A percentile compares a stretch with the other conserved stretches of the same genome.
phyloP scores from a whole-genome alignment of 2,888 invertebrate species.

The Escarpia spicata region DNA sequence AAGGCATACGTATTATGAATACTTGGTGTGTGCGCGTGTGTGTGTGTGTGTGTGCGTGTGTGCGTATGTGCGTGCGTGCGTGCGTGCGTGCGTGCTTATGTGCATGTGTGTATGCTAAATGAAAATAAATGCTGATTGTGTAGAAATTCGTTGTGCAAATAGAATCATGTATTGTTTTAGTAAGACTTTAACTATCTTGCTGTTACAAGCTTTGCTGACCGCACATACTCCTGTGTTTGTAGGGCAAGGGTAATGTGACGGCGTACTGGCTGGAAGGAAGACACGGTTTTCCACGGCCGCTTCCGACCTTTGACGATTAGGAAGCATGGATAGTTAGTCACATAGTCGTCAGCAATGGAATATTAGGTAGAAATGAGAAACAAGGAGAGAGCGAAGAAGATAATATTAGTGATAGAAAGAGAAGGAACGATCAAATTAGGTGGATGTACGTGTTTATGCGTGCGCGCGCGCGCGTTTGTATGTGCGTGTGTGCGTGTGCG shows the following conservation, averaged over 20 bases:
- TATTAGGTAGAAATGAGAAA: neutral
- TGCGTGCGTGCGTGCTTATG: no score
- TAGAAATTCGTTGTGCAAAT: no score
- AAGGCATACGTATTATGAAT: no score
- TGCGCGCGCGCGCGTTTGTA: neutral
- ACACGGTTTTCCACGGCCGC: neutral
- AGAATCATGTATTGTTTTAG: no score
- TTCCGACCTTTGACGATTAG: neutral
- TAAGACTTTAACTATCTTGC: neutral
- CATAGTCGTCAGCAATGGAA: neutral
- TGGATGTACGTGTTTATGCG: no score
- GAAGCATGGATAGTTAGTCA: neutral
- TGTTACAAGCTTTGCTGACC: neutral
- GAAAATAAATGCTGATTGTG: no score
- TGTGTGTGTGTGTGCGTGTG: no score
- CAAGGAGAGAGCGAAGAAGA: neutral
- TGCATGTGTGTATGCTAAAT: no score
- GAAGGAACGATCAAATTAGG: no score
- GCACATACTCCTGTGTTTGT: neutral
- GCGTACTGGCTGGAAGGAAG: conserved; percentile 17
- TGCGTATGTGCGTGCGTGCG: no score
- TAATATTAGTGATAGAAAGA: neutral
- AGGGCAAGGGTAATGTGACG: conserved; percentile 17
- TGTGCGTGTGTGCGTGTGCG: neutral
- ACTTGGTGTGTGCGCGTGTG: no score